Evolutionary conservation across 2,113 vertebrate species (phyloP).

Genomic region (Rynchops niger): DNA sequence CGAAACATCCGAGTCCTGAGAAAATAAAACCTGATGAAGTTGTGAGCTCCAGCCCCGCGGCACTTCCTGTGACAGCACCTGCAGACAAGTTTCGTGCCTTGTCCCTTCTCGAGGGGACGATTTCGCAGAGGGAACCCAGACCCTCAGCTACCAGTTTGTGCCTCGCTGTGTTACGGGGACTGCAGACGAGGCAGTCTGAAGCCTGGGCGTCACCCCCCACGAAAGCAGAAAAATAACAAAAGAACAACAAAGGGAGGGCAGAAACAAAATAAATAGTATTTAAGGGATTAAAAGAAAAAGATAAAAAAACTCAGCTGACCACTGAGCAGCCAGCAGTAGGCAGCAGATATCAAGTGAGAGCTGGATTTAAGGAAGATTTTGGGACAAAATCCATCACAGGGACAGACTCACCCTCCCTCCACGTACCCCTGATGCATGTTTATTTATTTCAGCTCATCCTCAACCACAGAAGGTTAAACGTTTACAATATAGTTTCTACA

Average conservation of each 20-base stretch:
- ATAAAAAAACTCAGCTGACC: not conserved
- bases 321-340: not conserved
- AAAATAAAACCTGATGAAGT: not conserved
- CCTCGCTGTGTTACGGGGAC: not conserved
- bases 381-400: not conserved
- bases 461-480: not conserved
- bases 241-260: not conserved
- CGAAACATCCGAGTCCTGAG: not conserved
- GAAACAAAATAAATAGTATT: not conserved
- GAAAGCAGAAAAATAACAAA: not conserved
- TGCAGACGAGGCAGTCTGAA: not conserved
- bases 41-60: not conserved
- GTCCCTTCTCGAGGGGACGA: not conserved
- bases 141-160: fast-evolving
- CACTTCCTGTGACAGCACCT: not conserved
- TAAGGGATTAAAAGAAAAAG: not conserved
- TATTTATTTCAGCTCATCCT: not conserved
- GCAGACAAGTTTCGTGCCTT: not conserved
- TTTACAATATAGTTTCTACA: not conserved
- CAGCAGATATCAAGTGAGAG: not conserved
- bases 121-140: not conserved
- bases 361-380: not conserved
- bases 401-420: not conserved
- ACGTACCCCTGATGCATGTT: not conserved
- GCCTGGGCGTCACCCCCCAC: not conserved